Evolutionary conservation across 2,888 invertebrate genomes (phyloP).

Genomic region (Clepsis dumicolana): DNA sequence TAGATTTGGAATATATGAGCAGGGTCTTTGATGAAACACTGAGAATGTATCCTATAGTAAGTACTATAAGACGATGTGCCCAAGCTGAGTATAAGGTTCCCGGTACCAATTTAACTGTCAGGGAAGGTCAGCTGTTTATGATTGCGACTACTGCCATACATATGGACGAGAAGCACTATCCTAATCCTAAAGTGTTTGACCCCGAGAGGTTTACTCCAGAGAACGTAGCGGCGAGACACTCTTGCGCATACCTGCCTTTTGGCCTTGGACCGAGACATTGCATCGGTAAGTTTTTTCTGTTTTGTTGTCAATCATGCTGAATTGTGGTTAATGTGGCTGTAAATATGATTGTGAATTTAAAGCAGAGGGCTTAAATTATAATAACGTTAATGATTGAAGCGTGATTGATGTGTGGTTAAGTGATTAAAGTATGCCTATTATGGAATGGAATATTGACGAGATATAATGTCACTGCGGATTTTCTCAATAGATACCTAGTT

Average conservation of each 20-base stretch:
- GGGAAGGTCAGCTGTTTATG: neutral
- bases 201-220: neutral
- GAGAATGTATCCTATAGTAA: slow-evolving; percentile 22
- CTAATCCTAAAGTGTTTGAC: neutral
- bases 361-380: no score
- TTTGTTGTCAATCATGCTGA: no score
- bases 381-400: no score
- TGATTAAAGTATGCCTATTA: no score
- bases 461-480: no score
- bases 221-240: neutral
- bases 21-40: slow-evolving; percentile 36
- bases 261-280: neutral
- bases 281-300: neutral
- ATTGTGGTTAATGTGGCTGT: no score
- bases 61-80: slow-evolving; percentile 15
- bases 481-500: no score
- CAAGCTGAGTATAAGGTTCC: slow-evolving; percentile 17
- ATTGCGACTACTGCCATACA: neutral
- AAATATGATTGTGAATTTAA: no score
- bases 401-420: no score
- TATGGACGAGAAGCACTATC: neutral
- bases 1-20: slow-evolving; percentile 25
- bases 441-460: no score
- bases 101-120: slow-evolving; percentile 8
- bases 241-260: neutral